Conservation (phyloP, 2,888 invertebrate species). For the Ophion ventricosus region DNA sequence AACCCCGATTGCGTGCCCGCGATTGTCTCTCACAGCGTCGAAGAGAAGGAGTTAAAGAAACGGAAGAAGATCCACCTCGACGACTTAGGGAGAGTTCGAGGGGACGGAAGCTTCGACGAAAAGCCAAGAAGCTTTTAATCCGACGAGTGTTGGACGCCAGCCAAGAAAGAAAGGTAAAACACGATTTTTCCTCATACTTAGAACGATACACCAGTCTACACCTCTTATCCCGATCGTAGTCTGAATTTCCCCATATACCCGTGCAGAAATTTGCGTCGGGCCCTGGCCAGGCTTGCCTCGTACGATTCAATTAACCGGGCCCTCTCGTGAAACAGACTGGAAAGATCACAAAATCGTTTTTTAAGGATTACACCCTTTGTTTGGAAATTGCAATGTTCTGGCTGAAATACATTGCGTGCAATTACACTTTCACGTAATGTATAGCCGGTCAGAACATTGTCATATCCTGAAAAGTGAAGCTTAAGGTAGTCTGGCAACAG, state of each 20-base stretch:
- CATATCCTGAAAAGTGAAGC: too few species aligned
- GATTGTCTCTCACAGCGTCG: conserved; percentile 56
- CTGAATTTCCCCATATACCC: not conserved
- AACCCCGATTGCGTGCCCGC: conserved; percentile 50
- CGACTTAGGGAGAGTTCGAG: conserved; percentile 34
- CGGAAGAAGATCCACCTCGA: conserved; percentile 38
- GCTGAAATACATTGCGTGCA: too few species aligned
- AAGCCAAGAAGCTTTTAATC: conserved; percentile 81
- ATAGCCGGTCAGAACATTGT: too few species aligned
- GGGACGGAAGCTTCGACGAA: conserved; percentile 50
- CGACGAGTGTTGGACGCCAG: conserved; percentile 78
- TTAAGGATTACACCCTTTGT: too few species aligned
- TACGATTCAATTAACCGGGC: too few species aligned
- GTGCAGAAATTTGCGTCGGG: conserved; percentile 9
- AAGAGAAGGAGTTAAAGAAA: conserved; percentile 38
- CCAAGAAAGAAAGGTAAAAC: conserved; percentile 72
- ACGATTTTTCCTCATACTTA: conserved; percentile 65
- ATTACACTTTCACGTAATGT: too few species aligned
- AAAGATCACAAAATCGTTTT: too few species aligned
- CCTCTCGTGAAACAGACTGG: too few species aligned
- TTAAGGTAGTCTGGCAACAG: too few species aligned
- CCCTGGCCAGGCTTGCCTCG: too few species aligned
- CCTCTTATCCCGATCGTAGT: conserved; percentile 28
- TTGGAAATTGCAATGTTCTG: too few species aligned
- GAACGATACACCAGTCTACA: conserved; percentile 51